These are phyloP conservation scores for Benthosema pterotum DNA, from an alignment of 2,797 vertebrate genomes.

Conservation along the genomic window DNA sequence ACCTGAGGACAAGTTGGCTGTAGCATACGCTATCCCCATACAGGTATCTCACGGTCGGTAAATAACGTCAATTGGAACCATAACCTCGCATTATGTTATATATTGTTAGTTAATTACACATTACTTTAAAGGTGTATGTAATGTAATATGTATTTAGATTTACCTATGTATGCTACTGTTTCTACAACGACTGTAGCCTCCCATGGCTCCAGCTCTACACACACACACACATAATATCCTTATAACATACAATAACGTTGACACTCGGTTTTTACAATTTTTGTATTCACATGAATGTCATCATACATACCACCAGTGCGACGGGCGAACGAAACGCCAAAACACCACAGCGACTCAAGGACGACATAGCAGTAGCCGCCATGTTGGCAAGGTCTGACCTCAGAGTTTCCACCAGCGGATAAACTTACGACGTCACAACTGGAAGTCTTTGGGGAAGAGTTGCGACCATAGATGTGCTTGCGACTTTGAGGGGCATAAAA, in stretches of 20 bases:
- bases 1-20: no score
- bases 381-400: slow-evolving; percentile 76
- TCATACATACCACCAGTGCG: slow-evolving; percentile 66
- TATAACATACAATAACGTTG: background rate
- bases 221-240: background rate
- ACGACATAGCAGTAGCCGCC: slow-evolving; percentile 68
- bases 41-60: background rate
- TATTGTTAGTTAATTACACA: background rate
- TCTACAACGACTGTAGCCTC: slow-evolving; percentile 6
- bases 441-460: no score
- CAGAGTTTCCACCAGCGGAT: background rate
- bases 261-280: fast-evolving
- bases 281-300: fast-evolving
- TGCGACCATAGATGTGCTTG: no score
- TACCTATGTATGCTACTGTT: no score
- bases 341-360: slow-evolving; percentile 74
- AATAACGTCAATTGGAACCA: no score
- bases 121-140: background rate
- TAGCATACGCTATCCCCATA: no score
- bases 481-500: no score
- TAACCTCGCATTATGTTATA: background rate
- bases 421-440: no score
- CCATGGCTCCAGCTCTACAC: background rate
- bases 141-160: background rate
- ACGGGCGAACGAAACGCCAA: slow-evolving; percentile 55